Conservation (phyloP, 1,140 invertebrate species). For the Rhopalosiphum maidis region DNA sequence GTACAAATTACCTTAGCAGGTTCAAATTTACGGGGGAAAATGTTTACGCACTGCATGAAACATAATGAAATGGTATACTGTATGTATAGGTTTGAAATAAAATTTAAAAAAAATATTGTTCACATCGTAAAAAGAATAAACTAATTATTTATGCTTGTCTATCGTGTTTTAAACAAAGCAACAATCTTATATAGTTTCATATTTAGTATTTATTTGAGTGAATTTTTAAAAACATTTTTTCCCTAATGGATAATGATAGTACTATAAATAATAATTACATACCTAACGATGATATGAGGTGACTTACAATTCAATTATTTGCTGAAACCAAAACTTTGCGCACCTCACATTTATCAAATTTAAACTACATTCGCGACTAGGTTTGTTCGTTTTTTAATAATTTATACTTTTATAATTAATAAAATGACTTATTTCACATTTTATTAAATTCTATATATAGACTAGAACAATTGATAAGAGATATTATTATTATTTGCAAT, state of each 20-base stretch:
- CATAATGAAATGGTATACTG: too few relatives aligned
- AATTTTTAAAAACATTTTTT: neutral
- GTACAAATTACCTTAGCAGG: too few relatives aligned
- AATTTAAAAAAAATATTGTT: too few relatives aligned
- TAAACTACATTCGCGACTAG: neutral
- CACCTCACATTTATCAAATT: neutral
- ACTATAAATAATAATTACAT: neutral
- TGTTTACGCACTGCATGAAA: too few relatives aligned
- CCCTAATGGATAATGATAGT: neutral
- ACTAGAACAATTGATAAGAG: neutral
- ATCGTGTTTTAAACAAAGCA: too few relatives aligned
- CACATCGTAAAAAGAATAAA: too few relatives aligned
- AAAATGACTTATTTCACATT: neutral
- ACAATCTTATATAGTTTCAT: neutral
- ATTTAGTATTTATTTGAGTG: neutral
- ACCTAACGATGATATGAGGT: neutral
- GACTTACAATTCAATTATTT: neutral
- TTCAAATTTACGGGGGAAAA: too few relatives aligned
- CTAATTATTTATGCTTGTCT: neutral
- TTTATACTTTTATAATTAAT: too few relatives aligned
- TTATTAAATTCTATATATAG: neutral
- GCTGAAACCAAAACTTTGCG: neutral
- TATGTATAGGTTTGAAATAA: too few relatives aligned
- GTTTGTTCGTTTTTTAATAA: neutral
- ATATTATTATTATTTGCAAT: neutral